These are phyloP conservation scores for Acleris cristana DNA, from an alignment of 2,888 invertebrate genomes.

Conservation along the genomic window DNA sequence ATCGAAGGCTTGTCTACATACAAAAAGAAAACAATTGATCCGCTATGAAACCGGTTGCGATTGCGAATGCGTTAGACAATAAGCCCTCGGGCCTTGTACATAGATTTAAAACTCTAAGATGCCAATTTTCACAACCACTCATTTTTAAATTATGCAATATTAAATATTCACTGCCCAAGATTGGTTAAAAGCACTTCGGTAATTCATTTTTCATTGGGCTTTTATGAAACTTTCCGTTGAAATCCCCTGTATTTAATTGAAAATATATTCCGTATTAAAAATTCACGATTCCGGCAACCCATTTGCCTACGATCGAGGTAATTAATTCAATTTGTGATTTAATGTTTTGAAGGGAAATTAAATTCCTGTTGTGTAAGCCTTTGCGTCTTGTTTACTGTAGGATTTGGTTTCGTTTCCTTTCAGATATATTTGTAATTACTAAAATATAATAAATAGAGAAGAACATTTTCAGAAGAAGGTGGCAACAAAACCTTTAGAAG, in stretches of 20 bases:
- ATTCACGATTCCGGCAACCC: slow-evolving; percentile 34
- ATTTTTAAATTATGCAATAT: slow-evolving; percentile 44
- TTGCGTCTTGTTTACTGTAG: slow-evolving; percentile 27
- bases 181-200: slow-evolving; percentile 47
- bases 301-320: slow-evolving; percentile 36
- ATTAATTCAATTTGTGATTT: slow-evolving; percentile 36
- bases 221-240: slow-evolving; percentile 44
- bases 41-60: no score
- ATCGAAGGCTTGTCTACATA: no score
- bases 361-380: slow-evolving; percentile 28
- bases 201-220: slow-evolving; percentile 50
- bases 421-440: no score
- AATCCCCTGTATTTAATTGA: slow-evolving; percentile 39
- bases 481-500: no score
- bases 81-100: no score
- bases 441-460: no score
- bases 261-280: slow-evolving; percentile 37
- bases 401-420: slow-evolving; percentile 24
- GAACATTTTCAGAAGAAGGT: no score
- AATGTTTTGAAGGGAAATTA: slow-evolving; percentile 32
- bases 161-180: slow-evolving; percentile 46
- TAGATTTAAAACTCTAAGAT: background rate
- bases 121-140: slow-evolving; percentile 4
- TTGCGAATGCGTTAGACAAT: no score
- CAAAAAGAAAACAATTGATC: no score